Evolutionary conservation across 2,797 vertebrate genomes (phyloP), one percentile per base, ranked within the genome.

Genomic region (Diglossa cyanea): DNA sequence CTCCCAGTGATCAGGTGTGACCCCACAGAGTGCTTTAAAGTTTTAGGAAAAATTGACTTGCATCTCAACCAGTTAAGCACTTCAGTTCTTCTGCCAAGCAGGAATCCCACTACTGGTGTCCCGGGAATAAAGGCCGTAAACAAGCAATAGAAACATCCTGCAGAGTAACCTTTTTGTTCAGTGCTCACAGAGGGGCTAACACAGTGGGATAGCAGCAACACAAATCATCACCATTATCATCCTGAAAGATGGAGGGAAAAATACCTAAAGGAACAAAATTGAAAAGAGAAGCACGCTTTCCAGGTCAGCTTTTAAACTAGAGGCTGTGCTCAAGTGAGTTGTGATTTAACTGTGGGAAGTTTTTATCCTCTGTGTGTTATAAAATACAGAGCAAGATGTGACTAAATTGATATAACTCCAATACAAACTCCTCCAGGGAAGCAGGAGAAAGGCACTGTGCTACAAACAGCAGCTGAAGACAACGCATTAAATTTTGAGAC

Each of bases 211-310:
- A 88, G 76, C 85, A 81, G 82, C 54, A 92, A 88, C 77, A 95
- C 87, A 95, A 88, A 94, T 86, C 88, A 93, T 90, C 50, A 11
- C 91, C 90, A 87, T 88, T 91, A 90, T 68, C 51, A 66, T 79
- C 62, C 70, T 78, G 58, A 91, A 90, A 91, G 94, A 91, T 15
- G 67, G 81, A 91, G 42, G 61, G 75, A 40, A 91, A 92, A 94
- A 89, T 61, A 95, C 23, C 79, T 74, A 51, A 85, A 86, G 88
- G 88, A 88, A 54, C 7, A 45, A 80, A 96, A 94, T 3, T 86
- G 73, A 78, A 94, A 90, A 91, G 76, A 17, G 35, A 94, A 84
- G 47, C 9, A 68, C 3, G 8, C 20, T 95, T 95, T 88, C 65
- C 90, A 86, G 82, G 70, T 88, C 90, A 88, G 53, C 3, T 6